phyloP scores from a whole-genome alignment of 2,113 vertebrate species.

The Calidris pygmaea region DNA sequence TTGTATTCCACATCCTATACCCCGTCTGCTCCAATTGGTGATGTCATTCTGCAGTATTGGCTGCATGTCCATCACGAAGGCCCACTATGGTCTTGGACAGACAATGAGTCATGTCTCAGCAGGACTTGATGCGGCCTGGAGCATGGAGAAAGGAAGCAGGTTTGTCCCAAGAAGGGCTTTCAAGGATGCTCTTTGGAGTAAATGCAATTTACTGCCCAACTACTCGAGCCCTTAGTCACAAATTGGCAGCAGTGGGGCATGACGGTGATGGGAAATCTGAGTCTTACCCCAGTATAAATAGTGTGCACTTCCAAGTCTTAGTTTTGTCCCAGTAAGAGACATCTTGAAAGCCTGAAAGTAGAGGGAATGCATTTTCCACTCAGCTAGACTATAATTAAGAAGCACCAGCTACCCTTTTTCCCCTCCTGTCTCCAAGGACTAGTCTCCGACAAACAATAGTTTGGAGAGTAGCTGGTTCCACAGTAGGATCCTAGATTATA shows the following conservation, averaged over 20 bases:
- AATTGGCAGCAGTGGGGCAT: not conserved
- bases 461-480: not conserved
- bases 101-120: not conserved
- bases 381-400: not conserved
- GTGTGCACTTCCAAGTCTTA: not conserved
- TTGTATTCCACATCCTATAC: not conserved
- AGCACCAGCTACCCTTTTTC: not conserved
- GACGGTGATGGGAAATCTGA: not conserved
- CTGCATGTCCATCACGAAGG: not conserved
- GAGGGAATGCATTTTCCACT: not conserved
- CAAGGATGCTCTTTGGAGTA: not conserved
- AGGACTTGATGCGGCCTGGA: not conserved
- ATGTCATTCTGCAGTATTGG: not conserved
- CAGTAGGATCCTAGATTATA: not conserved
- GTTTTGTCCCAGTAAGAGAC: not conserved
- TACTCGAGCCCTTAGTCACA: not conserved
- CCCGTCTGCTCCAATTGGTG: accelerated
- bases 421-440: not conserved
- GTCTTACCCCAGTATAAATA: not conserved
- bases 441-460: not conserved
- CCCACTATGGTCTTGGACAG: not conserved
- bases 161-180: not conserved
- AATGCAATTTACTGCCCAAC: not conserved
- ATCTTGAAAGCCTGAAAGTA: not conserved
- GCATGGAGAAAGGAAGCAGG: not conserved